phyloP scores from a whole-genome alignment of 1,140 invertebrate species.

The Vollenhovia emeryi region DNA sequence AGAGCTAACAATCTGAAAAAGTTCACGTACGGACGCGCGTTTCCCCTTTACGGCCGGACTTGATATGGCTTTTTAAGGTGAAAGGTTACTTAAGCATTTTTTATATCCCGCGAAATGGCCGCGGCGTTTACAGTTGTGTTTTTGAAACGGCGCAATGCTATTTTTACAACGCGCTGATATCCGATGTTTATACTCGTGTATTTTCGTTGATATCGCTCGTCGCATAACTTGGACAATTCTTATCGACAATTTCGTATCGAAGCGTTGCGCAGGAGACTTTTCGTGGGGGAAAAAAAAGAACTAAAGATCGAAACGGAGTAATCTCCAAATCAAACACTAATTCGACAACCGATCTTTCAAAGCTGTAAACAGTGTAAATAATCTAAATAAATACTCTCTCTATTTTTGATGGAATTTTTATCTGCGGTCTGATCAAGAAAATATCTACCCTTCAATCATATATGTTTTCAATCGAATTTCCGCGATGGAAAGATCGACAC shows the following conservation, averaged over 20 bases:
- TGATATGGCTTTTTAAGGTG: background rate
- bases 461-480: constrained; percentile 29
- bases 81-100: constrained; percentile 39
- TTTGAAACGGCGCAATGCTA: background rate
- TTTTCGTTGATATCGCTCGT: background rate
- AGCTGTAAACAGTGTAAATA: background rate
- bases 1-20: background rate
- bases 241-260: no score
- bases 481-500: constrained; percentile 22
- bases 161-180: constrained; percentile 27
- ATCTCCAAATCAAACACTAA: background rate
- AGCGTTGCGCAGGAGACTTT: background rate
- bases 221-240: background rate
- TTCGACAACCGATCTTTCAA: background rate
- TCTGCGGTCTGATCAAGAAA: constrained; percentile 13
- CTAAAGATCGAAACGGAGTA: background rate
- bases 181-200: constrained; percentile 25
- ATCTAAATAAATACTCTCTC: background rate
- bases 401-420: constrained; percentile 8
- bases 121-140: constrained; percentile 18
- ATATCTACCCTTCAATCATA: constrained; percentile 34
- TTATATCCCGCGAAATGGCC: background rate
- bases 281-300: background rate
- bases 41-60: background rate
- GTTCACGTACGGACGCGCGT: constrained; percentile 16